These are phyloP conservation scores for Nomada flava DNA, from an alignment of 2,888 invertebrate genomes.

Conservation along the genomic window DNA sequence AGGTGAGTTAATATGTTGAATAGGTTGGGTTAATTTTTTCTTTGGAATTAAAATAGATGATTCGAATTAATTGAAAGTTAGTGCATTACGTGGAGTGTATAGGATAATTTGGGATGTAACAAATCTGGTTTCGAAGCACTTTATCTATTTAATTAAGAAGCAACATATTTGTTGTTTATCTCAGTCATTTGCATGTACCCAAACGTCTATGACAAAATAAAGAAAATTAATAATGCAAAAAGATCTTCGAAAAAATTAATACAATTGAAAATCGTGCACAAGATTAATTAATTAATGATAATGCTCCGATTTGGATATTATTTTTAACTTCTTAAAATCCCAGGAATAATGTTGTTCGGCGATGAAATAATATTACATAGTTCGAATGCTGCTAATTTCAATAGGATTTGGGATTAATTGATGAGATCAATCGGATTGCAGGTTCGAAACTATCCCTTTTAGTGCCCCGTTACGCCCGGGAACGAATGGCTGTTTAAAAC, in stretches of 20 bases:
- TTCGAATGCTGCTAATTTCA: conserved; percentile 63
- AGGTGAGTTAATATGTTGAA: neutral
- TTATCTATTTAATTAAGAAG: too few relatives aligned
- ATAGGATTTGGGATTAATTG: conserved; percentile 66
- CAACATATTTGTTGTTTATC: too few relatives aligned
- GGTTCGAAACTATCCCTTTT: conserved; percentile 35
- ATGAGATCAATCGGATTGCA: conserved; percentile 27
- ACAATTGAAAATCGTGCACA: too few relatives aligned
- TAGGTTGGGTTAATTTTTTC: neutral
- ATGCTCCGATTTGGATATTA: too few relatives aligned
- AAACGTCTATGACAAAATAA: too few relatives aligned
- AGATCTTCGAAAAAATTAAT: too few relatives aligned
- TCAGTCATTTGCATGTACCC: too few relatives aligned
- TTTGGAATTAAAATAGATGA: neutral
- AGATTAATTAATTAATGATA: too few relatives aligned
- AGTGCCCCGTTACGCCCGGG: conserved; percentile 19
- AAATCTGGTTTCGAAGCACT: too few relatives aligned
- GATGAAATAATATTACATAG: conserved; percentile 6
- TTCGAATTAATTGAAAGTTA: neutral
- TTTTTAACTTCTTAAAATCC: neutral
- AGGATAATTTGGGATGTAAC: too few relatives aligned
- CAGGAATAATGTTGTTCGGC: neutral
- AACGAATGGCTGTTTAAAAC: conserved; percentile 42
- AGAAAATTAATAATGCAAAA: too few relatives aligned
- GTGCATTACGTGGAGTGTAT: too few relatives aligned